These are phyloP conservation scores for Euzetes globulus DNA, from an alignment of 2,888 invertebrate species.

Conservation along the genomic window DNA sequence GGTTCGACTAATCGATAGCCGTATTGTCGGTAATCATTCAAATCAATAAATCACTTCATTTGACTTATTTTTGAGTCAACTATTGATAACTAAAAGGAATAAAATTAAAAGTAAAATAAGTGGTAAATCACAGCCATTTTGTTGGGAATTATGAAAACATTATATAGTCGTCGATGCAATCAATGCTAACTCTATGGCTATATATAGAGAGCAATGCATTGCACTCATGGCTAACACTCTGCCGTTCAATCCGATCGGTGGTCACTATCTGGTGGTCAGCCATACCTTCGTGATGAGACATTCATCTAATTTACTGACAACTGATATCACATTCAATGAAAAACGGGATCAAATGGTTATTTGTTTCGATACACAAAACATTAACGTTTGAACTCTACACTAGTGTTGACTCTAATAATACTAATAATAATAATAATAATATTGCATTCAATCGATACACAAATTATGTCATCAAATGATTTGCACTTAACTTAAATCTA, in stretches of 20 bases:
- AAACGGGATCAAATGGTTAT: neutral
- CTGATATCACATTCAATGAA: neutral
- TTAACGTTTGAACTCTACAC: neutral
- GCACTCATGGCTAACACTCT: neutral
- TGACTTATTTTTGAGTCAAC: neutral
- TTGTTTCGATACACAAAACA: neutral
- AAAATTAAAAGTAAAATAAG: neutral
- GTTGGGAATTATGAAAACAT: neutral
- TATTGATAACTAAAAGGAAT: neutral
- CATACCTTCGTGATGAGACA: conserved; percentile 28
- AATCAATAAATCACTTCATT: neutral
- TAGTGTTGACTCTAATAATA: neutral
- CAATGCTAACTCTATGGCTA: neutral
- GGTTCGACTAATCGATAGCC: neutral
- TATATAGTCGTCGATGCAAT: neutral
- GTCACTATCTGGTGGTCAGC: neutral
- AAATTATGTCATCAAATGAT: neutral
- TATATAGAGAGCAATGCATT: neutral
- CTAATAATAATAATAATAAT: neutral
- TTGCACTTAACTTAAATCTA: neutral
- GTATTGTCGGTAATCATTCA: neutral
- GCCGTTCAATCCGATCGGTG: neutral
- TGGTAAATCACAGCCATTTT: neutral
- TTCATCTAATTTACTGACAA: neutral
- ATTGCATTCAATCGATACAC: neutral